Conservation (phyloP, 1,140 invertebrate species). For the Octopus bimaculoides region DNA sequence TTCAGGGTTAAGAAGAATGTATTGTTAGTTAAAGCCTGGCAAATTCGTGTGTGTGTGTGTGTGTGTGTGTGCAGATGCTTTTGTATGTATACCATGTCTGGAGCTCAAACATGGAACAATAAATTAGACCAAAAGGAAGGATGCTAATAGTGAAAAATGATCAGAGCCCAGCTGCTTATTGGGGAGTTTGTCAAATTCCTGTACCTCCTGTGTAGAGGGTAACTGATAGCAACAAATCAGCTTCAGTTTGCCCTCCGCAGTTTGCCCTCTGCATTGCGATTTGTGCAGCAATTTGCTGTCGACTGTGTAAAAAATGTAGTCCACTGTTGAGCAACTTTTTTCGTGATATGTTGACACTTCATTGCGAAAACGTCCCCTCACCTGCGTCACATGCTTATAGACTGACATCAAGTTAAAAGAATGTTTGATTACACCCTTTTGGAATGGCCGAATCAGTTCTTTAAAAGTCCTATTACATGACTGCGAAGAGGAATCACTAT, state of each 20-base stretch:
- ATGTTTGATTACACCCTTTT: conserved; percentile 36
- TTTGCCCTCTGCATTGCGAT: neutral
- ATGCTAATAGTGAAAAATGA: conserved; percentile 40
- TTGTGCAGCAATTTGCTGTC: conserved; percentile 14
- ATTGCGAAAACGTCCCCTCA: conserved; percentile 3
- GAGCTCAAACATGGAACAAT: no score
- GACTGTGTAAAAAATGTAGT: conserved; percentile 54
- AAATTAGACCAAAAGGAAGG: conserved; percentile 32
- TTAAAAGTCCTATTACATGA: neutral
- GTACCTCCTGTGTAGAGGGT: conserved; percentile 65
- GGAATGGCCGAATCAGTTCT: no score
- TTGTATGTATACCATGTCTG: no score
- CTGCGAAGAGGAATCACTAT: no score
- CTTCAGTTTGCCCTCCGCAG: conserved; percentile 56
- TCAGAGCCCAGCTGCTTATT: conserved; percentile 61
- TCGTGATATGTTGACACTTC: conserved; percentile 50
- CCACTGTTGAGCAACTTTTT: conserved; percentile 42
- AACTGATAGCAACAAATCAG: conserved; percentile 66
- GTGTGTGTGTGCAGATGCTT: no score
- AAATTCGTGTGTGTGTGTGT: no score
- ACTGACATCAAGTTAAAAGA: conserved; percentile 51
- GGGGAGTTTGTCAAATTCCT: conserved; percentile 67
- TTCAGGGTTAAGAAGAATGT: neutral
- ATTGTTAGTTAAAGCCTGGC: neutral
- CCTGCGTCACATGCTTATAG: conserved; percentile 37